Base-by-base conservation (phyloP, 2,113 vertebrate species). In the Ciconia boyciana region DNA sequence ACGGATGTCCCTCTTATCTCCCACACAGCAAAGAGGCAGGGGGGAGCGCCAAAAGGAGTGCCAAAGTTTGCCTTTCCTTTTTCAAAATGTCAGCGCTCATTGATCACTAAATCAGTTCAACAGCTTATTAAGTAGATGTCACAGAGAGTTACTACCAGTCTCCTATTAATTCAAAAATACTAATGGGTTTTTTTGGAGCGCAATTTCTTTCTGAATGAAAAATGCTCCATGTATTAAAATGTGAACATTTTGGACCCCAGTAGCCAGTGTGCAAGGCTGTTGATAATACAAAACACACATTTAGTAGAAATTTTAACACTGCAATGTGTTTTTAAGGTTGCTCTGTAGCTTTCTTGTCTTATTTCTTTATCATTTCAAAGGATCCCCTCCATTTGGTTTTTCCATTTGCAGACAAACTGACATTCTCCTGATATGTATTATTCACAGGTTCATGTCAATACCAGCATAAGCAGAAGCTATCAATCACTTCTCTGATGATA, bases 81-180 rank as follows among this genome's bases (percentile, higher is more conserved):
- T 96, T 87, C 19, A 46, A 91, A 98, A 97, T 97, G 93, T 95
- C 96, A 96, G 22, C 51, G 11, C 55, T 95, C 83, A 75, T 77
- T 97, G 94, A 97, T 97, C 96, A 94, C 92, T 97, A 97, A 97
- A 97, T 97, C 96, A 97, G 83, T 97, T 96, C 91, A 96, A 92
- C 5, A 54, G 86, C 91, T 98, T 97, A 98, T 97, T 97, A 97
- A 96, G 84, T 61, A 97, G 96, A 96, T 97, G 97, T 89, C 98
- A 97, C 88, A 62, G 88, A 94, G 93, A 97, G 92, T 96, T 97
- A 95, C 80, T 60, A 90, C 93, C 71, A 84, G 61, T 80, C 75
- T 32, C 78, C 90, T 72, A 77, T 89, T 94, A 96, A 96, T 96
- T 97, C 94, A 93, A 96, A 97, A 96, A 93, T 58, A 94, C 83